Base-by-base conservation (phyloP, 2,888 invertebrate genomes). In the Cryptophagus acutangulus region DNA sequence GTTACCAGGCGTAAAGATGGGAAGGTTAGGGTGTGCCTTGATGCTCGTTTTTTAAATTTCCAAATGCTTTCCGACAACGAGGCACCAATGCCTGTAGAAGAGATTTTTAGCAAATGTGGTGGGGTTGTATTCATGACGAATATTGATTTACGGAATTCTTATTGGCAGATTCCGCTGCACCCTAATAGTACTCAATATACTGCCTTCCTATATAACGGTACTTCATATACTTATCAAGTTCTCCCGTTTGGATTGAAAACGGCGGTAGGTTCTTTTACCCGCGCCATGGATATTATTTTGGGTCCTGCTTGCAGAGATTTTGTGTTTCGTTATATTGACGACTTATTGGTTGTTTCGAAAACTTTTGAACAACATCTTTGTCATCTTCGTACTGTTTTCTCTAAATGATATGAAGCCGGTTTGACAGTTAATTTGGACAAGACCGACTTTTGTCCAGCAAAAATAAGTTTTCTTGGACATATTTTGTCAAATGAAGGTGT, bases 21-120 rank as follows among this genome's bases (percentile, higher is more conserved):
- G 1, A 40, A 45, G 4, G 41, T 62, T 1, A 43, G 63, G 2
- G 46, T 63, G 10, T 59, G 62, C 40, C 37, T 62, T 10, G 62
- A 63, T 42, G 62, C 61, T 0, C 30, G 64, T 6, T 48, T 44
- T 29, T 30, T 63, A 1, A 64, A 64, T 45, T 44, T 43, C n/a
- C 34, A 46, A 14, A 61, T 64, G 29, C 46, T 55, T 17, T 45
- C 54, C 0, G 61, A 64, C 37, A 42, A 54, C 3, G 61, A 62
- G 24, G 40, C 51, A n/a, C 52, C 48, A 13, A 17, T 24, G 9
- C 42, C 47, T 10, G 36, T 46, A 6, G 49, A 49, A 36, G 54
- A 54, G 18, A 26, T 54, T 13, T 35, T 54, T 18, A 43, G 38
- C 25, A 34, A 35, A 20, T 33, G 62, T 2, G 57, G 55, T 2